Evolutionary conservation across 2,113 vertebrate genomes (phyloP).

Genomic region (Myotis lucifugus): DNA sequence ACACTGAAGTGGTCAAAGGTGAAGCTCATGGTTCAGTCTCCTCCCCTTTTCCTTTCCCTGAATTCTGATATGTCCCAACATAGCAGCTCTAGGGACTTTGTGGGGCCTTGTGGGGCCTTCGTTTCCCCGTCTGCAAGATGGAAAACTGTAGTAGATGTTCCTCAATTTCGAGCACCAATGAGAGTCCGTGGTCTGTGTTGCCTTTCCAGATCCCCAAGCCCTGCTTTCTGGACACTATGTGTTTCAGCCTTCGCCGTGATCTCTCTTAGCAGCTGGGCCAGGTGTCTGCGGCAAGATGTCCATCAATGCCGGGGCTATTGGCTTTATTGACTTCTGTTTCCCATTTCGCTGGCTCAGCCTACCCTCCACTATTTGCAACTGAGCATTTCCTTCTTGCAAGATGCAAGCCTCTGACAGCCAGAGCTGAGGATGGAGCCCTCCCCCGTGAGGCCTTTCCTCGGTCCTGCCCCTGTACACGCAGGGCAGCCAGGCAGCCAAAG

Average conservation of each 20-base stretch:
- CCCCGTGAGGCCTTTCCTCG: not conserved
- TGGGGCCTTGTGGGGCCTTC: not conserved
- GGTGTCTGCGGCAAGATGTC: slow-evolving; percentile 67
- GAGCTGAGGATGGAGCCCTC: slow-evolving; percentile 27
- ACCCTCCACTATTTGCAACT: slow-evolving; percentile 30
- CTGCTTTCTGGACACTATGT: not conserved
- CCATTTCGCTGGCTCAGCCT: slow-evolving; percentile 70
- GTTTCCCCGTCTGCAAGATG: not conserved
- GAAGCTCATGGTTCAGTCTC: not conserved
- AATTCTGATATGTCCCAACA: not conserved
- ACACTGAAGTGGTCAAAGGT: not conserved
- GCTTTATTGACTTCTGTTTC: slow-evolving; percentile 74
- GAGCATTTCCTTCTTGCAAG: slow-evolving; percentile 37
- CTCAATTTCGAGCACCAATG: not conserved
- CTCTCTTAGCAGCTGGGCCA: not conserved
- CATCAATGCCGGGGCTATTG: slow-evolving; percentile 75
- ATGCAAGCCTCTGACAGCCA: not conserved
- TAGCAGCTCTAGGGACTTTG: not conserved
- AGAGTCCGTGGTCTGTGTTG: not conserved
- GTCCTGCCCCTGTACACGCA: not conserved
- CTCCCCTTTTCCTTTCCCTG: not conserved
- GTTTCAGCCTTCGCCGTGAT: slow-evolving; percentile 55
- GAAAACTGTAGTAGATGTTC: not conserved
- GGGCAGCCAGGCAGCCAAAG: not conserved
- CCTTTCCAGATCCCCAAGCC: not conserved